Percentiles rank a stretch among this genome's conserved stretches.
These are phyloP conservation scores for Hyles vespertilio DNA, from an alignment of 1,140 invertebrate genomes.

Conservation along the genomic window DNA sequence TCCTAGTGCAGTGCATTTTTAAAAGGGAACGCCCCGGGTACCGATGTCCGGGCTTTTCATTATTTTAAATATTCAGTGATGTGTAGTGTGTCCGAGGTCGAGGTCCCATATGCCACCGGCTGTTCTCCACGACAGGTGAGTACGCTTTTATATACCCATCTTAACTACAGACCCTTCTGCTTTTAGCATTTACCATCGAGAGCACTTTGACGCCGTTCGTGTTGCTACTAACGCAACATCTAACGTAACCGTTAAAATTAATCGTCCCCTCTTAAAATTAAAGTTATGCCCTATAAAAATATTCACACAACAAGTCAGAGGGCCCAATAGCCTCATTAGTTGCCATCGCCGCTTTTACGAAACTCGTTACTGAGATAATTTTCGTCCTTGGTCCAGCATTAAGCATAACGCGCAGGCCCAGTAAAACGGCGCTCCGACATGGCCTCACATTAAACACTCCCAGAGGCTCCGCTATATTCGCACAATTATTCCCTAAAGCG, in stretches of 20 bases:
- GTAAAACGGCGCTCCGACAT: conserved; percentile 52
- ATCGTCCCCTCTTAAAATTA: conserved; percentile 55
- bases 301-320: conserved; percentile 57
- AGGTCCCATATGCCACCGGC: conserved; percentile 27
- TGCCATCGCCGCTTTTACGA: conserved; percentile 62
- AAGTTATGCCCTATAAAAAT: conserved; percentile 57
- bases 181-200: conserved; percentile 21
- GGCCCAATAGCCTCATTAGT: conserved; percentile 65
- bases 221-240: conserved; percentile 8
- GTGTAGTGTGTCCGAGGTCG: conserved; percentile 41
- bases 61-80: conserved; percentile 72
- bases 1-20: conserved; percentile 69
- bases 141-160: conserved; percentile 27
- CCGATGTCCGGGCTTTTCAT: conserved; percentile 57
- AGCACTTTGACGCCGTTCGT: conserved; percentile 12
- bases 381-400: conserved; percentile 66
- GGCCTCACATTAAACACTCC: conserved; percentile 69
- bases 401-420: conserved; percentile 49
- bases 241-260: conserved; percentile 55
- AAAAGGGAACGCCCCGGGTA: conserved; percentile 60
- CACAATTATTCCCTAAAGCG: conserved; percentile 71
- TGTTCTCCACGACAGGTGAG: conserved; percentile 36
- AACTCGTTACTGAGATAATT: conserved; percentile 69
- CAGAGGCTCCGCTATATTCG: conserved; percentile 55
- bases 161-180: conserved; percentile 13